phyloP scores from a whole-genome alignment of 2,888 invertebrate species.

The Drosophila vallismaia region DNA sequence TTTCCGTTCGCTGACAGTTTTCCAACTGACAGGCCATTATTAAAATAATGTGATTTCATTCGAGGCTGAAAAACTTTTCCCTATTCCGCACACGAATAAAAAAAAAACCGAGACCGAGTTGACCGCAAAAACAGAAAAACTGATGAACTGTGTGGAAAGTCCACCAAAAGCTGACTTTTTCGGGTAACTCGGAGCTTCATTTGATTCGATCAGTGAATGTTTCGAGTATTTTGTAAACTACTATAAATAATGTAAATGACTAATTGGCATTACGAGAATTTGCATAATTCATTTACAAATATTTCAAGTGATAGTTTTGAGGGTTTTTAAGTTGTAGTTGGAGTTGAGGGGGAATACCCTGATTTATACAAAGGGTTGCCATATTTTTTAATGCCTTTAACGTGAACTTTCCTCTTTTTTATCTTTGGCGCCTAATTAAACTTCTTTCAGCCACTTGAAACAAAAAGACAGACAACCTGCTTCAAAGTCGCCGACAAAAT shows the following conservation, averaged over 20 bases:
- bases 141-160: conserved; percentile 16
- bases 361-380: too few relatives aligned
- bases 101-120: too few relatives aligned
- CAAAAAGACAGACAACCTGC: conserved; percentile 24
- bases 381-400: neutral
- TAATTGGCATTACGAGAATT: conserved; percentile 22
- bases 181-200: conserved; percentile 38
- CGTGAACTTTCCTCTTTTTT: conserved; percentile 24
- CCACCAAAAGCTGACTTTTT: conserved; percentile 16
- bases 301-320: conserved; percentile 1
- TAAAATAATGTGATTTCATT: conserved; percentile 38
- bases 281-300: conserved; percentile 37
- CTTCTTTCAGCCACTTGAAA: conserved; percentile 45
- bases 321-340: too few relatives aligned
- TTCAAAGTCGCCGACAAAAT: conserved; percentile 56
- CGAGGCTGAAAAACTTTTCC: conserved; percentile 24
- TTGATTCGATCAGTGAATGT: conserved; percentile 21
- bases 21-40: conserved; percentile 37
- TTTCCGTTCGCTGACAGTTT: conserved; percentile 39
- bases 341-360: too few relatives aligned
- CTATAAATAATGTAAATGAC: conserved; percentile 1
- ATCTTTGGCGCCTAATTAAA: conserved; percentile 58
- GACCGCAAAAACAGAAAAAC: conserved; percentile 26
- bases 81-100: neutral
- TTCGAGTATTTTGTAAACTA: conserved; percentile 1